A percentile compares a stretch with the other conserved stretches of the same genome.
Conservation (phyloP, 2,797 vertebrate species). For the Arnoldichthys spilopterus region DNA sequence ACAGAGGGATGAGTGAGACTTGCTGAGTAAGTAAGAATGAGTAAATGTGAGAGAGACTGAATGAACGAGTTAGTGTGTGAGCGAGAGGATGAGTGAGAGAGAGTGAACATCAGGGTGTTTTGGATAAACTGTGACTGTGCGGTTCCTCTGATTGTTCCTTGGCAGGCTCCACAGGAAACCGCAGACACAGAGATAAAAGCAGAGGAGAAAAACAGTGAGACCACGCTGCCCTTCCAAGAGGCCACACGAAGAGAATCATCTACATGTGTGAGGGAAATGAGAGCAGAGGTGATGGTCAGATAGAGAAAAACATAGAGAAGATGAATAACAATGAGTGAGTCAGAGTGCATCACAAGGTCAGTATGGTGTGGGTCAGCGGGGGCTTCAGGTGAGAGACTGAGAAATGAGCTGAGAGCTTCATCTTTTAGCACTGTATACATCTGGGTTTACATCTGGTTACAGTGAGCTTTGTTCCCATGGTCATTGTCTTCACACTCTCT, state of each 20-base stretch:
- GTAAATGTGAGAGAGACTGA: neutral
- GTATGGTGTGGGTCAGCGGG: slow-evolving; percentile 14
- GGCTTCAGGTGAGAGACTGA: slow-evolving; percentile 27
- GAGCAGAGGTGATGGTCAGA: slow-evolving; percentile 39
- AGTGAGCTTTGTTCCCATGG: neutral
- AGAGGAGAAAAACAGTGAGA: neutral
- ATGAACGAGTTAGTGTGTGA: neutral
- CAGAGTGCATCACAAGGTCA: slow-evolving; percentile 6
- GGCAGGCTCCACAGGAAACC: slow-evolving; percentile 57
- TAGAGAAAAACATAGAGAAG: neutral
- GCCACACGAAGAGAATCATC: slow-evolving; percentile 3
- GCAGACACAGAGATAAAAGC: slow-evolving; percentile 51
- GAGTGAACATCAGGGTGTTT: slow-evolving; percentile 29
- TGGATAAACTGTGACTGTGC: slow-evolving; percentile 44
- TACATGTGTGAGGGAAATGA: slow-evolving; percentile 19
- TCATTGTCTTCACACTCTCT: slow-evolving; percentile 28
- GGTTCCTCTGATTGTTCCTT: slow-evolving; percentile 64
- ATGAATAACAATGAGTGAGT: slow-evolving; percentile 43
- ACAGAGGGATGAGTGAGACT: too few species aligned
- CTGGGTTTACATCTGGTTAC: slow-evolving; percentile 19
- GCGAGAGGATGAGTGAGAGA: neutral
- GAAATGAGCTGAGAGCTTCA: neutral
- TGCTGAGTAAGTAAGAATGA: neutral
- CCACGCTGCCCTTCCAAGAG: slow-evolving; percentile 14
- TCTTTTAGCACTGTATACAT: too few species aligned